phyloP scores from a whole-genome alignment of 2,888 invertebrate species.

The Prosapia bicincta region DNA sequence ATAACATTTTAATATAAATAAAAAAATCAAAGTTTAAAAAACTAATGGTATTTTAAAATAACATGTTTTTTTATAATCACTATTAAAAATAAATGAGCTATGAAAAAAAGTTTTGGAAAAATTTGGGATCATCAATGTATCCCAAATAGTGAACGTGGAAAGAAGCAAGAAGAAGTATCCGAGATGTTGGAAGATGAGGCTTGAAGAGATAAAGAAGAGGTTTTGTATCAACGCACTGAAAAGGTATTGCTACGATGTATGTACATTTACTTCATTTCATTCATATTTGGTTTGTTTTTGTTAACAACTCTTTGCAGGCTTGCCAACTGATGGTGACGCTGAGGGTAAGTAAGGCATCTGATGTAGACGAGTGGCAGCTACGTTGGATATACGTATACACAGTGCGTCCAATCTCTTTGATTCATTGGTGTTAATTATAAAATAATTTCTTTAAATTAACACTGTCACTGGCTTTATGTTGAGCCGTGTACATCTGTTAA shows the following conservation, averaged over 20 bases:
- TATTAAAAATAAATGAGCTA: background rate
- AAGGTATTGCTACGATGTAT: constrained; percentile 30
- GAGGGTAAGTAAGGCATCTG: constrained; percentile 15
- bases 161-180: background rate
- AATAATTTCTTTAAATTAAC: background rate
- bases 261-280: constrained; percentile 21
- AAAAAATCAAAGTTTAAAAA: too few species aligned
- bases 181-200: background rate
- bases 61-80: background rate
- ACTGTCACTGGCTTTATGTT: background rate
- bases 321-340: background rate
- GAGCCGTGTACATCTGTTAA: background rate
- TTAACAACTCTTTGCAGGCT: constrained; percentile 29
- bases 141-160: background rate
- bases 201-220: background rate
- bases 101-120: background rate
- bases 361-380: background rate
- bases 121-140: background rate
- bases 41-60: too few species aligned
- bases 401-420: background rate
- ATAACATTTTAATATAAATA: too few species aligned
- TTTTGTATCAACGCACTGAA: background rate
- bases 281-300: constrained; percentile 26
- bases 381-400: background rate
- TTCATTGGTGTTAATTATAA: constrained; percentile 3